Evolutionary conservation across 2,888 invertebrate species (phyloP).

Genomic region (Rhorus exstirpatorius): DNA sequence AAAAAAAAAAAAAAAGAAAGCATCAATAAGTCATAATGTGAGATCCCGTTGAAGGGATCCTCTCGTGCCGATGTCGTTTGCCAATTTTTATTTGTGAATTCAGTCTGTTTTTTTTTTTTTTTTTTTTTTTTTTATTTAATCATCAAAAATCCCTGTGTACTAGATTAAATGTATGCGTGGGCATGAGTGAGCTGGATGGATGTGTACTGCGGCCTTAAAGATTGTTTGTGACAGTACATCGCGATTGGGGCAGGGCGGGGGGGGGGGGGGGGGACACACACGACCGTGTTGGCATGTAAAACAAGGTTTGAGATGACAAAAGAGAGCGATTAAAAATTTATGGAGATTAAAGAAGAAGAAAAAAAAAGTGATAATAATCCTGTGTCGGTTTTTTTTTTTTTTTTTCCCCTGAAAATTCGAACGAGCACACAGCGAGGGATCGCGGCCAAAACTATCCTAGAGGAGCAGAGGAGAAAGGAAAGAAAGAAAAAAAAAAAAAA

Average conservation of each 20-base stretch:
- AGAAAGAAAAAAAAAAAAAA: conserved; percentile 60
- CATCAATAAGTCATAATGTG: conserved; percentile 22
- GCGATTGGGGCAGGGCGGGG: conserved; percentile 39
- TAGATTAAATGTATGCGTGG: conserved; percentile 70
- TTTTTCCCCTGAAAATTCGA: conserved; percentile 11
- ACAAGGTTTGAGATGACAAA: background rate
- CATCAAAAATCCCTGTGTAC: conserved; percentile 58
- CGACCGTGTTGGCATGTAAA: conserved; percentile 21
- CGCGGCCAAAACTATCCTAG: conserved; percentile 40
- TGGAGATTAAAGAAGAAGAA: background rate
- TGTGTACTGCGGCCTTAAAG: conserved; percentile 77
- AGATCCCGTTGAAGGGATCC: conserved; percentile 45
- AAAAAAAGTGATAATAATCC: conserved; percentile 30
- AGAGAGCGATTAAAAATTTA: conserved; percentile 26
- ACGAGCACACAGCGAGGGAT: conserved; percentile 45
- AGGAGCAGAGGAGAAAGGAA: conserved; percentile 47
- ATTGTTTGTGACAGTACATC: conserved; percentile 74
- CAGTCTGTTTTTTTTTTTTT: conserved; percentile 49
- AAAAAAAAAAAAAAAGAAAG: conserved; percentile 1
- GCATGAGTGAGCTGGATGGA: conserved; percentile 46
- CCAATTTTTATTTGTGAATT: conserved; percentile 55
- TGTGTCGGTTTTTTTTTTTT: conserved; percentile 21
- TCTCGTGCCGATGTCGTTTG: conserved; percentile 48
- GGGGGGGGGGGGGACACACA: conserved; percentile 29
- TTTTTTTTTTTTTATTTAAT: conserved; percentile 15